Evolutionary conservation across 1,140 invertebrate genomes (phyloP).

Genomic region (Dreissena rostriformis): DNA sequence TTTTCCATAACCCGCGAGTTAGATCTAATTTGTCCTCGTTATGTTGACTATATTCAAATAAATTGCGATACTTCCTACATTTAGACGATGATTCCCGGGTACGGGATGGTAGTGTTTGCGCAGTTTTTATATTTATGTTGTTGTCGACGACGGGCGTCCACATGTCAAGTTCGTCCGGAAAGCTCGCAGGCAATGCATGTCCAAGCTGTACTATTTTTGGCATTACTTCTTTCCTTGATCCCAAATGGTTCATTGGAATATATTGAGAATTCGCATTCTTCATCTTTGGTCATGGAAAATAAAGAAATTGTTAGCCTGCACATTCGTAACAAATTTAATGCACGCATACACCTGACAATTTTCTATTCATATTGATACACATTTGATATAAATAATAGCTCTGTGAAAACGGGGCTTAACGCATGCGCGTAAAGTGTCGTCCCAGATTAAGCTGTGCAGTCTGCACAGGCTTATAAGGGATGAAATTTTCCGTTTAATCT

Average conservation of each 20-base stretch:
- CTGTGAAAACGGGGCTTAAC: too few relatives aligned
- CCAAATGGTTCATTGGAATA: too few relatives aligned
- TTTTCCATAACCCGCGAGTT: conserved; percentile 32
- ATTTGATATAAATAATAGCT: too few relatives aligned
- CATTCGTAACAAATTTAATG: too few relatives aligned
- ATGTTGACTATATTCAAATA: conserved; percentile 42
- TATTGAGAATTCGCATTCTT: too few relatives aligned
- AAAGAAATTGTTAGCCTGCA: too few relatives aligned
- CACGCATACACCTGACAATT: too few relatives aligned
- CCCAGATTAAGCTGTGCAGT: too few relatives aligned
- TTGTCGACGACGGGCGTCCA: conserved; percentile 8
- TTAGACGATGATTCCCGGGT: not conserved
- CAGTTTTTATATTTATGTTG: not conserved
- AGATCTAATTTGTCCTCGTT: conserved; percentile 28
- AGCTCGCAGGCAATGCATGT: not conserved
- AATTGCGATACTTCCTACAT: conserved; percentile 37
- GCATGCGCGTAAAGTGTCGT: too few relatives aligned
- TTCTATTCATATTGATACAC: too few relatives aligned
- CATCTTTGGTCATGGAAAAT: too few relatives aligned
- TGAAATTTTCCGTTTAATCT: not conserved
- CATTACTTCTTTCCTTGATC: not conserved
- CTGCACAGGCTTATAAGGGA: too few relatives aligned
- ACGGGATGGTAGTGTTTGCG: not conserved
- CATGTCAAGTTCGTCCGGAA: not conserved
- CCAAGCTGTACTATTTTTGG: conserved; percentile 28